These are phyloP conservation scores for Drosophila diplacantha DNA, from an alignment of 2,888 invertebrate species.

Conservation along the genomic window DNA sequence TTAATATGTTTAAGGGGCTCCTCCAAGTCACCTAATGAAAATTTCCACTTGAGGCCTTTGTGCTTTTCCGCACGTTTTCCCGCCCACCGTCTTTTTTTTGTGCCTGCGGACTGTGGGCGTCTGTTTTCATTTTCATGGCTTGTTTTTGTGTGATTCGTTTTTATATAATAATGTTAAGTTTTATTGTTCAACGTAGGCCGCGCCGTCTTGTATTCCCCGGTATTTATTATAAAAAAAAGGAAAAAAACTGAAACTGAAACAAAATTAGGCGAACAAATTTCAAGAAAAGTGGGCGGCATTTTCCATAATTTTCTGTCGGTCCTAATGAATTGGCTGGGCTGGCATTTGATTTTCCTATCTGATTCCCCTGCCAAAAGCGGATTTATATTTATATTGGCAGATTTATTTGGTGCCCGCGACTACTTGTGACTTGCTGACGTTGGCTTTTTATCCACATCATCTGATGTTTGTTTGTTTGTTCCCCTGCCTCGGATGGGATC, in stretches of 20 bases:
- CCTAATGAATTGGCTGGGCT: conserved; percentile 34
- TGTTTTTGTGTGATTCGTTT: conserved; percentile 26
- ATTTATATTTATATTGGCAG: conserved; percentile 44
- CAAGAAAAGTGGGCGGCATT: conserved; percentile 40
- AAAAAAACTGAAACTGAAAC: not conserved
- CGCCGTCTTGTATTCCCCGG: conserved; percentile 34
- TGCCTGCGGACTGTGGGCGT: conserved; percentile 30
- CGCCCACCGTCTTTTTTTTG: conserved; percentile 1
- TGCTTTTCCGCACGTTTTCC: conserved; percentile 36
- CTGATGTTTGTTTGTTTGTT: conserved; percentile 32
- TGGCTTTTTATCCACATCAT: conserved; percentile 31
- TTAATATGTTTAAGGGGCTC: not conserved
- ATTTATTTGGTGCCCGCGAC: conserved; percentile 28
- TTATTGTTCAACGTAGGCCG: conserved; percentile 40
- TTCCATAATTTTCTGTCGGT: conserved; percentile 38
- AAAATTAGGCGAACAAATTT: conserved; percentile 20
- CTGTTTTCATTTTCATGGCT: conserved; percentile 37
- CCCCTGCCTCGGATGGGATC: conserved; percentile 6
- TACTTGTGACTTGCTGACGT: conserved; percentile 48
- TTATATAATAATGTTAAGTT: conserved; percentile 41
- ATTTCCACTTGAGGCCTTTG: conserved; percentile 8
- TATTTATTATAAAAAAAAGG: conserved; percentile 29
- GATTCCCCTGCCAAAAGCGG: conserved; percentile 23
- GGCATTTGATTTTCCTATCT: conserved; percentile 39
- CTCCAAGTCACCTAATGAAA: not conserved